phyloP scores from a whole-genome alignment of 2,888 invertebrate species.

The Idaea dimidiata region DNA sequence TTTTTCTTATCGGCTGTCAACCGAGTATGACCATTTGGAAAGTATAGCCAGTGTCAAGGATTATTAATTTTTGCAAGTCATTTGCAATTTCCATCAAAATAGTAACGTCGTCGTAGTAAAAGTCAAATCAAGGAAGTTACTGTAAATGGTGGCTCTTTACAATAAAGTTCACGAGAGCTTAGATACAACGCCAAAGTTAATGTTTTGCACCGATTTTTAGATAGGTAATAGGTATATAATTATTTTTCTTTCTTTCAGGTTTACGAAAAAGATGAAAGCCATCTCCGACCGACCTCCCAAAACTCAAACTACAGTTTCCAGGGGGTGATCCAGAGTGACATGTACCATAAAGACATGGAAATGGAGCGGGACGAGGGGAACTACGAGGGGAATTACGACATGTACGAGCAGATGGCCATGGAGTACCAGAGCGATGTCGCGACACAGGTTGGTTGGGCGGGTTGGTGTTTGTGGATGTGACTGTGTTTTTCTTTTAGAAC shows the following conservation, averaged over 20 bases:
- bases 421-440: constrained; percentile 73
- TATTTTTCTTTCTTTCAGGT: not conserved
- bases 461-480: constrained; percentile 17
- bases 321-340: constrained; percentile 50
- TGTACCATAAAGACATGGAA: constrained; percentile 45
- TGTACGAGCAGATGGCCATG: constrained; percentile 72
- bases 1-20: too few relatives aligned
- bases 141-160: too few relatives aligned
- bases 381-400: constrained; percentile 63
- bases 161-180: too few relatives aligned
- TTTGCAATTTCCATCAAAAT: too few relatives aligned
- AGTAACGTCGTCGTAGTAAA: too few relatives aligned
- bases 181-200: too few relatives aligned
- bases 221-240: not conserved
- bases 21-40: too few relatives aligned
- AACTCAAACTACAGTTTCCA: constrained; percentile 69
- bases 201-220: too few relatives aligned
- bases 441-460: constrained; percentile 64
- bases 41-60: too few relatives aligned
- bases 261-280: constrained; percentile 67
- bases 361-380: constrained; percentile 43
- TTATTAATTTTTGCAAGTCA: too few relatives aligned
- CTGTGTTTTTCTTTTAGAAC: too few relatives aligned
- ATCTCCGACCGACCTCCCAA: constrained; percentile 62
- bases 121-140: too few relatives aligned